These are phyloP conservation scores for Nephotettix cincticeps DNA, from an alignment of 1,140 invertebrate genomes.

Conservation along the genomic window DNA sequence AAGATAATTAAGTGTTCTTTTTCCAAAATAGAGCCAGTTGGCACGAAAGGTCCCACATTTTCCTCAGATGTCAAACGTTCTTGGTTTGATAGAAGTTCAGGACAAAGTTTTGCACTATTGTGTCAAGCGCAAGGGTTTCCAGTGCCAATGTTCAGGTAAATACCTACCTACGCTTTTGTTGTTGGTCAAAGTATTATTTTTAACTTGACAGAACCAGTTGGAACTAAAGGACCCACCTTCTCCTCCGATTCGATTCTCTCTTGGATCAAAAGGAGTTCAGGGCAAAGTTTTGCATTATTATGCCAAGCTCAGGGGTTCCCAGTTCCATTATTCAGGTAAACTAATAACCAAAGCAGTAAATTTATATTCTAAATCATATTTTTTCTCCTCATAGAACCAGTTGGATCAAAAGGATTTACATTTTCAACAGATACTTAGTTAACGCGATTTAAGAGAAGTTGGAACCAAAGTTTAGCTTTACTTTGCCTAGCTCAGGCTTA, in stretches of 20 bases:
- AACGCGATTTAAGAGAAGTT: slow-evolving; percentile 44
- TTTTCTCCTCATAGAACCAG: slow-evolving; percentile 47
- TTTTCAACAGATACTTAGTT: slow-evolving; percentile 47
- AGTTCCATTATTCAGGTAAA: slow-evolving; percentile 54
- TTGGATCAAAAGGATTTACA: slow-evolving; percentile 50
- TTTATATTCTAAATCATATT: not conserved
- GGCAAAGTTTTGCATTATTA: slow-evolving; percentile 47
- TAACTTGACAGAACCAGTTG: slow-evolving; percentile 62
- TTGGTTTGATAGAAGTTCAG: slow-evolving; percentile 40
- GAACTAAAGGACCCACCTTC: slow-evolving; percentile 68
- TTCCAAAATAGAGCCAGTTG: slow-evolving; percentile 59
- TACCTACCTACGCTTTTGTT: not conserved
- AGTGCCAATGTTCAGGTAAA: slow-evolving; percentile 67
- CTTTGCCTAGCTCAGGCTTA: slow-evolving; percentile 35
- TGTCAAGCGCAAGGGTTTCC: slow-evolving; percentile 70
- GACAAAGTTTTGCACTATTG: slow-evolving; percentile 61
- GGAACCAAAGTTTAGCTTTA: slow-evolving; percentile 20
- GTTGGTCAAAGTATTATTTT: not conserved
- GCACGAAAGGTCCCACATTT: slow-evolving; percentile 65
- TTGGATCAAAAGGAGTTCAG: slow-evolving; percentile 45
- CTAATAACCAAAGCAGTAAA: not conserved
- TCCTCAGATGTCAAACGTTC: slow-evolving; percentile 62
- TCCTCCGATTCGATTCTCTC: slow-evolving; percentile 51
- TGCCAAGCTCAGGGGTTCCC: slow-evolving; percentile 66
- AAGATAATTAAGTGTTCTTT: slow-evolving; percentile 49